Percentiles rank a stretch among this genome's conserved stretches.
Conservation (phyloP, 2,888 invertebrate species). For the Rhagonycha fulva region DNA sequence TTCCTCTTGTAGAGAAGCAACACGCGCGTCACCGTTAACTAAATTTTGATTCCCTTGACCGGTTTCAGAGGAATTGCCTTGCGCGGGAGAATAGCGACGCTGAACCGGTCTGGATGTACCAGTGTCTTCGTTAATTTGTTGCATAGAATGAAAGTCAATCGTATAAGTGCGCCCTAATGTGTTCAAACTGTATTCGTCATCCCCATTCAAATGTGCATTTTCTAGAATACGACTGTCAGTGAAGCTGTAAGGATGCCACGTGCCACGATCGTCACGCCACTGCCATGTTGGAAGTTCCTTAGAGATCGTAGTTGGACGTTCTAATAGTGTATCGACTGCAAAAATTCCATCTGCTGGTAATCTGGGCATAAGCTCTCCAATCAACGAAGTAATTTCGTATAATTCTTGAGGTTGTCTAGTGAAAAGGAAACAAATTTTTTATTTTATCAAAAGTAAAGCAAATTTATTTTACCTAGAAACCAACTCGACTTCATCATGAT, state of each 20-base stretch:
- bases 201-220: slow-evolving; percentile 90
- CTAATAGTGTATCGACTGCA: slow-evolving; percentile 86
- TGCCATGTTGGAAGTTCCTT: slow-evolving; percentile 91
- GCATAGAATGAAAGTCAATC: slow-evolving; percentile 96
- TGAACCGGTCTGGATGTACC: slow-evolving; percentile 93
- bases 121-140: slow-evolving; percentile 97
- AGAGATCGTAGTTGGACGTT: slow-evolving; percentile 70
- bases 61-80: slow-evolving; percentile 31
- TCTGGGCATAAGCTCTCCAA: slow-evolving; percentile 96
- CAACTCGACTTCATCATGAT: slow-evolving; percentile 75
- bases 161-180: slow-evolving; percentile 94
- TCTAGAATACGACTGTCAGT: slow-evolving; percentile 94
- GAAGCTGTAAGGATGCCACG: slow-evolving; percentile 91
- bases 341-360: slow-evolving; percentile 95
- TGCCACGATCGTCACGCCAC: slow-evolving; percentile 92
- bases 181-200: slow-evolving; percentile 92
- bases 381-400: slow-evolving; percentile 95
- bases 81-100: slow-evolving; percentile 67
- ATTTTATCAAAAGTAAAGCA: background rate
- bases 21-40: slow-evolving; percentile 65
- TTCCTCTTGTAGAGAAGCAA: slow-evolving; percentile 72
- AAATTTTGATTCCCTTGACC: slow-evolving; percentile 42
- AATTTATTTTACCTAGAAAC: slow-evolving; percentile 66
- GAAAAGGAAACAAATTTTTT: background rate
- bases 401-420: slow-evolving; percentile 81